phyloP scores from a whole-genome alignment of 2,113 vertebrate species.

The Centrocercus urophasianus region DNA sequence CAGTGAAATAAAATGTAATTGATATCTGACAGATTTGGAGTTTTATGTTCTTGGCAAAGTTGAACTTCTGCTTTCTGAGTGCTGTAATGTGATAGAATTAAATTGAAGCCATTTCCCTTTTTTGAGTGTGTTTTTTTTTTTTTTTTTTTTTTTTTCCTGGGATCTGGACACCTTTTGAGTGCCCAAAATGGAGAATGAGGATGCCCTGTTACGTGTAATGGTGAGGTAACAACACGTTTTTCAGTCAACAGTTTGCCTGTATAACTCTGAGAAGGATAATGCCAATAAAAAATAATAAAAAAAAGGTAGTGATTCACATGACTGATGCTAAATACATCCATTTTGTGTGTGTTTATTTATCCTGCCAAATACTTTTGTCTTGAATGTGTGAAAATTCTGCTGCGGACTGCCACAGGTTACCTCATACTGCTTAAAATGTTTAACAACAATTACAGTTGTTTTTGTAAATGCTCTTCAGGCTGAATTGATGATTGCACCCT shows the following conservation, averaged over 20 bases:
- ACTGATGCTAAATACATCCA: neutral
- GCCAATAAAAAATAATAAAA: neutral
- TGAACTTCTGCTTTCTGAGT: neutral
- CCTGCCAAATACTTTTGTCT: neutral
- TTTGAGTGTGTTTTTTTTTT: neutral
- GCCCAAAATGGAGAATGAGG: neutral
- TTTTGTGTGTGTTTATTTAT: neutral
- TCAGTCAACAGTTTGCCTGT: neutral
- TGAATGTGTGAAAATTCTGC: neutral
- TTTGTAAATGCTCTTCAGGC: neutral
- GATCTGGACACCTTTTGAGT: neutral
- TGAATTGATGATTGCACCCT: neutral
- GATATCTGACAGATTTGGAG: neutral
- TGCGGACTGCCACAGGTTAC: neutral
- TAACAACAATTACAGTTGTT: neutral
- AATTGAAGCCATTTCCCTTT: neutral
- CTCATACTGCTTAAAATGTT: neutral
- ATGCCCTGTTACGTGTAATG: neutral
- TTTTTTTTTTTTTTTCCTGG: neutral
- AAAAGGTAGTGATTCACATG: neutral
- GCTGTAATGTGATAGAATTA: neutral
- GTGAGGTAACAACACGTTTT: neutral
- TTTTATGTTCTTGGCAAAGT: neutral
- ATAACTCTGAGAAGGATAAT: neutral
- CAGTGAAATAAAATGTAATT: slow-evolving; percentile 53